These are phyloP conservation scores for Psophia crepitans DNA, from an alignment of 2,113 vertebrate species.

Conservation along the genomic window DNA sequence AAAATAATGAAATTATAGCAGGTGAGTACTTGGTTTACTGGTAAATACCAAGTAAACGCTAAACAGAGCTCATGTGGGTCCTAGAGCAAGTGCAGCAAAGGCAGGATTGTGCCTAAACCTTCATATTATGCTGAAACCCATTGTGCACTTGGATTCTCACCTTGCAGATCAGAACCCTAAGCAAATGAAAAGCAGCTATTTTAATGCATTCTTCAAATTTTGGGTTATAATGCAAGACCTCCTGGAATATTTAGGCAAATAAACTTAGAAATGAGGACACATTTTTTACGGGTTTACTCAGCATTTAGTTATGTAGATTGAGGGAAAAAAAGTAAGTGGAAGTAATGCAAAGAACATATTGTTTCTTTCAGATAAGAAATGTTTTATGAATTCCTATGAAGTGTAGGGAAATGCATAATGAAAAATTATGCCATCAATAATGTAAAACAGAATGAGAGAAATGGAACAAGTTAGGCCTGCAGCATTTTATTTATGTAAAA, in stretches of 20 bases:
- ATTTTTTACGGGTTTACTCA: neutral
- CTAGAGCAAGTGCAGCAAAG: neutral
- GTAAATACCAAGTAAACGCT: neutral
- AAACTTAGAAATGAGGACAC: neutral
- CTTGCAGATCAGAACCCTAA: neutral
- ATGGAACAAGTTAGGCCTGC: constrained; percentile 51
- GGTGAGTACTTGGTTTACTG: neutral
- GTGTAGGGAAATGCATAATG: constrained; percentile 55
- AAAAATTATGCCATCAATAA: constrained; percentile 63
- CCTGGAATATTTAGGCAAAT: neutral
- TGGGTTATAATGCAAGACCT: neutral
- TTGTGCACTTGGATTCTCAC: neutral
- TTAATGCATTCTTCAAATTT: neutral
- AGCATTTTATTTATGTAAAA: constrained; percentile 57
- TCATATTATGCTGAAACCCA: neutral
- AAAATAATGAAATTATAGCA: neutral
- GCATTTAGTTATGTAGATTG: neutral
- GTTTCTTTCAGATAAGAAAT: constrained; percentile 70
- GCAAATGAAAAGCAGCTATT: neutral
- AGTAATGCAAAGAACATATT: constrained; percentile 51
- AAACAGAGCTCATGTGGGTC: neutral
- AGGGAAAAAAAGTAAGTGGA: neutral
- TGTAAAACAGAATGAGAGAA: constrained; percentile 51
- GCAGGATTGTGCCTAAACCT: neutral
- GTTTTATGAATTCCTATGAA: constrained; percentile 52